Conservation (phyloP, 1,140 invertebrate genomes). For the Panulirus ornatus region DNA sequence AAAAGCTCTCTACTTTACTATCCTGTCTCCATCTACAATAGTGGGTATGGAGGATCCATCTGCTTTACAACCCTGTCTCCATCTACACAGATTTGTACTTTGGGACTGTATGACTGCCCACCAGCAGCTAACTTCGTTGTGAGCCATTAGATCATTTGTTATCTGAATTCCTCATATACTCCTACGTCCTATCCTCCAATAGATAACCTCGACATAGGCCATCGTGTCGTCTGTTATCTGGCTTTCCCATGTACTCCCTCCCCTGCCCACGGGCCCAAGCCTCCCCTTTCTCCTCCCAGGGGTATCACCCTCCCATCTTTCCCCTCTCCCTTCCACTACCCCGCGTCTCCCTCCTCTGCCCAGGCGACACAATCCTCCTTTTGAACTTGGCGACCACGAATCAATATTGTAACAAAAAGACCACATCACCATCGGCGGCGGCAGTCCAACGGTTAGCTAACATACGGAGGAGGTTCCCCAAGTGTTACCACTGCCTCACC, state of each 20-base stretch:
- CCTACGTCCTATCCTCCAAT: too few relatives aligned
- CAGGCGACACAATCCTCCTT: slow-evolving; percentile 31
- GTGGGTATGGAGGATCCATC: too few relatives aligned
- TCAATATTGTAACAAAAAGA: slow-evolving; percentile 59
- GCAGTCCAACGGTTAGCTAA: slow-evolving; percentile 27
- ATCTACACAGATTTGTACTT: too few relatives aligned
- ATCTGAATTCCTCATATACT: too few relatives aligned
- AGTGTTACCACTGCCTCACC: too few relatives aligned
- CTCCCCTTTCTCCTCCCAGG: neutral
- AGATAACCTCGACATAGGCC: neutral
- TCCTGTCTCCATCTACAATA: too few relatives aligned
- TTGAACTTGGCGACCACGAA: slow-evolving; percentile 39
- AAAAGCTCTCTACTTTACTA: too few relatives aligned
- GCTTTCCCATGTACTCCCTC: too few relatives aligned
- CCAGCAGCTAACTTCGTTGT: too few relatives aligned
- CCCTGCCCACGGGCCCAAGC: neutral
- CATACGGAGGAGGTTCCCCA: slow-evolving; percentile 37
- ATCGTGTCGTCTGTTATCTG: neutral
- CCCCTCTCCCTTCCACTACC: neutral
- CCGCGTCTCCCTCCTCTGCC: neutral
- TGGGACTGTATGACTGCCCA: too few relatives aligned
- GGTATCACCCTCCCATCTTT: neutral
- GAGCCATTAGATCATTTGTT: too few relatives aligned
- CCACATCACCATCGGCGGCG: neutral
- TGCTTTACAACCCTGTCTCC: too few relatives aligned